Evolutionary conservation across 2,113 vertebrate genomes (phyloP), one percentile per base, ranked within the genome.

Genomic region (Triplophysa dalaica): DNA sequence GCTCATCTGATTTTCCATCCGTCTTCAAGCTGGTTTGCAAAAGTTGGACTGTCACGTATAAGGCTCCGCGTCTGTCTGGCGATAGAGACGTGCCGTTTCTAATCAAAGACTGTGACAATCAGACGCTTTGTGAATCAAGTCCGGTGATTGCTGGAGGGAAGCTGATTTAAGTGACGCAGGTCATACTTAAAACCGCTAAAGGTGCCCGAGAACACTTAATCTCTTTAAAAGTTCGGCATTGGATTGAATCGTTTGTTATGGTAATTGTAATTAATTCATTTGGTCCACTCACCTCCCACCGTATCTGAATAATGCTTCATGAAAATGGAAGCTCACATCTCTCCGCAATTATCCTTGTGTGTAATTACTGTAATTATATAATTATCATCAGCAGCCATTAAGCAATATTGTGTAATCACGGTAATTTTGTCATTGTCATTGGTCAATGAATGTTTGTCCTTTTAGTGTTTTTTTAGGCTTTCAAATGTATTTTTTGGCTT

Each of bases 361-460:
- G 56, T 84, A 88, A 90, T 88, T 85, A 82, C 83, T 76, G 56
- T 87, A 87, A 91, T 91, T 89, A 85, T 86, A 75, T 85, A 79
- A 87, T 90, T 87, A 88, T 86, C 76, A 84, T 86, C 77, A 84
- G 66, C 26, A 38, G 70, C 69, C 33, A 82, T 85, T 85, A 8
- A 3, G 72, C 82, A 86, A 85, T 86, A 78, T 83, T 85, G 76
- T 73, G 61, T 85, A 87, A 91, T 90, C 79, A 86, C 63, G 13
- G 73, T 86, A 88, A 89, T 92, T 89, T 86, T 86, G 70, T 82
- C 50, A 85, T 90, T 89, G 74, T 83, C 65, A 84, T 73, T 88
- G 89, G 87, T 87, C 88, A 90, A 60, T 76, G 81, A 85, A 65
- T 84, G 56, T 77, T 84, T 78, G 70, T 65, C 75, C 33, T 83